Evolutionary conservation across 2,797 vertebrate species (phyloP).

Genomic region (Dryobates pubescens): DNA sequence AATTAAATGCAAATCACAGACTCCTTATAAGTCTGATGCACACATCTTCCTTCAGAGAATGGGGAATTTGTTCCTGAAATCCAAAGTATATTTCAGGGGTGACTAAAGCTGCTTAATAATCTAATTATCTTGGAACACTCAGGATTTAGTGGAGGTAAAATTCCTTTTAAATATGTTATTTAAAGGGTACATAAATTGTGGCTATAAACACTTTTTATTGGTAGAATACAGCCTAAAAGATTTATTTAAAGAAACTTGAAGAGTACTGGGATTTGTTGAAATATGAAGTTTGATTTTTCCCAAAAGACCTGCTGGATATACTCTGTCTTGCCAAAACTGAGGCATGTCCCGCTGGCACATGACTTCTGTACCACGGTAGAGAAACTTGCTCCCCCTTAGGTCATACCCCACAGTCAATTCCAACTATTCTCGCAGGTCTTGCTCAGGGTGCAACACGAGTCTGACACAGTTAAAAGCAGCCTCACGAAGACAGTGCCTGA

Average conservation of each 20-base stretch:
- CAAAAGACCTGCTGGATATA: background rate
- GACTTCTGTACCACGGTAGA: background rate
- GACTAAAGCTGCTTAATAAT: background rate
- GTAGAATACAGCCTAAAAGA: background rate
- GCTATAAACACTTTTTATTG: background rate
- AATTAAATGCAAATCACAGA: background rate
- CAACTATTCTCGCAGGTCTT: background rate
- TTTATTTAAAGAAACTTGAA: background rate
- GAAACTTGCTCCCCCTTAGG: background rate
- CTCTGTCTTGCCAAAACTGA: background rate
- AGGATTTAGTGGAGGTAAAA: background rate
- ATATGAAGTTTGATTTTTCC: background rate
- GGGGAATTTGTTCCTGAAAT: background rate
- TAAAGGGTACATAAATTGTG: background rate
- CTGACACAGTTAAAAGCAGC: background rate
- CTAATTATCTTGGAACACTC: background rate
- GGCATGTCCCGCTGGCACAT: fast-evolving
- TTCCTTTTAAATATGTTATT: background rate
- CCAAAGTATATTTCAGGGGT: background rate
- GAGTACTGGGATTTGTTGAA: background rate
- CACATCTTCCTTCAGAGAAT: background rate
- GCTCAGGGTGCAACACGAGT: background rate
- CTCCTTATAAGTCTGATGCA: background rate
- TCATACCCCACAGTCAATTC: background rate
- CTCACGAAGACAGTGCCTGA: background rate